Evolutionary conservation across 2,888 invertebrate genomes (phyloP).

Genomic region (Ophonus ardosiacus): DNA sequence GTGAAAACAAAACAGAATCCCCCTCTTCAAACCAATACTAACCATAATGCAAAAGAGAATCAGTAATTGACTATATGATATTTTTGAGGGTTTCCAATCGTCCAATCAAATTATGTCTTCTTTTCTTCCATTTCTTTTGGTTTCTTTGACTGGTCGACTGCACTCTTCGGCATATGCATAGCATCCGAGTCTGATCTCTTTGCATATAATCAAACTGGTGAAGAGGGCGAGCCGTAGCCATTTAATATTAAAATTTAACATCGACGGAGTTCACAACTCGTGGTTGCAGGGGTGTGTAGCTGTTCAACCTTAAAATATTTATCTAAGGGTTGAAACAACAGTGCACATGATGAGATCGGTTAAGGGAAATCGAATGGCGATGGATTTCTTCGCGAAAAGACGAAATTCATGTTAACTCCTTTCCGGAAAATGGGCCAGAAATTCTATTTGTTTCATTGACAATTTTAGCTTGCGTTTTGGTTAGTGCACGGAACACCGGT

Average conservation of each 20-base stretch:
- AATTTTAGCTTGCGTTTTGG: too few species aligned
- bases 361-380: neutral
- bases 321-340: constrained; percentile 59
- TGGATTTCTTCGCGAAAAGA: neutral
- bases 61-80: constrained; percentile 63
- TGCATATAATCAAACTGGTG: constrained; percentile 62
- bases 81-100: constrained; percentile 53
- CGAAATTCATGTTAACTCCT: too few species aligned
- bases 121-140: neutral
- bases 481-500: too few species aligned
- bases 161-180: constrained; percentile 62
- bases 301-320: constrained; percentile 62
- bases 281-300: constrained; percentile 23
- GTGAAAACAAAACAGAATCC: neutral
- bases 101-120: neutral
- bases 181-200: constrained; percentile 59
- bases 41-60: constrained; percentile 55
- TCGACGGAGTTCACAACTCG: constrained; percentile 52
- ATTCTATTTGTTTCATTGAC: too few species aligned
- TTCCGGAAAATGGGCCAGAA: too few species aligned
- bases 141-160: constrained; percentile 36
- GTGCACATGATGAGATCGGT: constrained; percentile 53
- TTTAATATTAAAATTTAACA: constrained; percentile 64
- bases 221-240: constrained; percentile 53
- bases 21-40: constrained; percentile 40